Base-by-base conservation (phyloP, 2,888 invertebrate genomes). In the Agonum fuliginosum region DNA sequence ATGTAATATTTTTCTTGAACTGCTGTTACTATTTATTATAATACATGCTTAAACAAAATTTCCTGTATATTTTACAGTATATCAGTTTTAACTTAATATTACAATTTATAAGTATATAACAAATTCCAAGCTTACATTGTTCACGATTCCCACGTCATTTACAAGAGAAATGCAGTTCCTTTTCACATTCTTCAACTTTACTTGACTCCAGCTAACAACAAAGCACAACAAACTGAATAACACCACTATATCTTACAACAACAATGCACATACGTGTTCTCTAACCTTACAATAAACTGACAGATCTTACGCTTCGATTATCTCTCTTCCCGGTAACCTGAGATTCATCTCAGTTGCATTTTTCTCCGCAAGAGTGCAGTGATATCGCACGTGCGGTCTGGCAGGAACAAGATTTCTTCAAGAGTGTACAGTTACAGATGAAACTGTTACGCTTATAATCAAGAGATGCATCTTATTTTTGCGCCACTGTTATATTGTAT, bases 401-500 rank as follows among this genome's bases (percentile, higher is more conserved):
- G 17, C 46, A n/a, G n/a, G n/a, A n/a, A n/a, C n/a, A n/a, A n/a
- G n/a, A n/a, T n/a, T n/a, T n/a, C n/a, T 1, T 46, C 37, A 37
- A 3, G 27, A 27, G 37, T 37, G 19, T 46, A 46, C 46, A 46
- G 46, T 46, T 46, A 46, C 46, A 46, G 46, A 46, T 46, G 46
- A 46, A 17, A 46, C 46, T 46, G 46, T 46, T 46, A 46, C 12
- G 46, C 8, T 3, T 46, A 17, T 8, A 5, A 30, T 46, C 46
- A 46, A 2, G 19, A 46, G 46, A 46, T 46, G 46, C 37, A 46
- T 46, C 17, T 46, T 46, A 46, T 46, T 46, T 46, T 46, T 46
- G 46, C 1, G 30, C 30, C 30, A 30, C 37, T 37, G 37, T 37
- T 37, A 37, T 37, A 37, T 37, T 46, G 46, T 46, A 37, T 37